Evolutionary conservation across 2,888 invertebrate genomes (phyloP).

Genomic region (Drosophila differens): DNA sequence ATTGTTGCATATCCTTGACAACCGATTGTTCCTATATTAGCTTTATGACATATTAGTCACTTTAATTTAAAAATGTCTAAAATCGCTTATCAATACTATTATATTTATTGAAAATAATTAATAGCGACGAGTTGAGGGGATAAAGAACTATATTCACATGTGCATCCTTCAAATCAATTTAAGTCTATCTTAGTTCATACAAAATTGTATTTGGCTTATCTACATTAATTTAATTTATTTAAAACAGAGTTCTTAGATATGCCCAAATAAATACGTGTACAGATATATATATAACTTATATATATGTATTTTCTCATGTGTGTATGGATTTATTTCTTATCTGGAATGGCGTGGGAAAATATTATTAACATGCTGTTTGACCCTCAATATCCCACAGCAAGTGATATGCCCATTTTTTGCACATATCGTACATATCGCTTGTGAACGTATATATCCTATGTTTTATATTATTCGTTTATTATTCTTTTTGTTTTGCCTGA

Average conservation of each 20-base stretch:
- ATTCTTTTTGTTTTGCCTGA: constrained; percentile 23
- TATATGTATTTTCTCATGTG: constrained; percentile 1
- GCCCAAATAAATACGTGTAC: no score
- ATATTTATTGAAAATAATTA: neutral
- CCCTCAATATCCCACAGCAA: constrained; percentile 32
- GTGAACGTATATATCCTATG: constrained; percentile 6
- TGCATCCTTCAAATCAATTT: neutral
- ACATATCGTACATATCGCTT: constrained; percentile 10
- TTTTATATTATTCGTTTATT: constrained; percentile 8
- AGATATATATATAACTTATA: no score
- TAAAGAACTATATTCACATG: neutral
- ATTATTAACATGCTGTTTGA: constrained; percentile 33
- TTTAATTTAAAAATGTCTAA: neutral
- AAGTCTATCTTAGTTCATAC: neutral
- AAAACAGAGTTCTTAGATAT: neutral
- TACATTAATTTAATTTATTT: neutral
- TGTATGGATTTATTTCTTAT: constrained; percentile 22
- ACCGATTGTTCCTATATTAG: neutral
- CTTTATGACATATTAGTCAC: neutral
- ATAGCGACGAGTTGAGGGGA: neutral
- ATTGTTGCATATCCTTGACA: neutral
- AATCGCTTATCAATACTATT: neutral
- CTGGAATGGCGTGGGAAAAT: constrained; percentile 38
- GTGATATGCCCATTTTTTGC: constrained; percentile 43
- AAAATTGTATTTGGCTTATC: neutral